Evolutionary conservation across 2,113 vertebrate species (phyloP), one percentile per base, ranked within the genome.

Genomic region (Cyanoramphus novaezelandiae): DNA sequence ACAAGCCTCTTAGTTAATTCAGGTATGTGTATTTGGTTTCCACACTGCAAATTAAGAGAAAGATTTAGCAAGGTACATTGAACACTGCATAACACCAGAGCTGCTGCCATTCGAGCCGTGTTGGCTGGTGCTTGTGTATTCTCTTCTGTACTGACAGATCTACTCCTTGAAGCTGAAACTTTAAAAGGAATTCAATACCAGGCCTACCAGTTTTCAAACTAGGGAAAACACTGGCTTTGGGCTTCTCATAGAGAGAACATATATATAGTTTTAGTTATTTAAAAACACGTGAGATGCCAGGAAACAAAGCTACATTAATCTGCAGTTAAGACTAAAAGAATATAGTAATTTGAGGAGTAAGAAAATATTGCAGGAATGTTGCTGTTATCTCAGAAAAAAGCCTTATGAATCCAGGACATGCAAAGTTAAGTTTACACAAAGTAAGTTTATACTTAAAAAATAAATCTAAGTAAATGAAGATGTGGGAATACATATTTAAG

Each of bases 351-450:
- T 2, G 17, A 94, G 65, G 31, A 63, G 28, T 65, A 77, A 81
- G 94, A 82, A 84, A 62, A 63, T 49, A 46, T 68, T 87, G 33
- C 21, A 79, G 19, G 17, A 84, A 75, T 76, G 65, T 70, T 77
- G 31, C 31, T 72, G 46, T 85, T 90, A 69, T 60, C 63, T 94
- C 57, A 76, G 47, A 93, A 85, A 4, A 13, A 76, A 89, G 33
- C 10, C 46, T 69, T 87, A 75, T 75, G 62, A 82, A 71, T 60
- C 33, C 39, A 82, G 57, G 39, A 76, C 35, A 50, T 37, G 39
- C 57, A 79, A 91, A 87, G 13, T 64, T 85, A 50, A 76, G 81
- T 82, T 82, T 79, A 78, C 31, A 71, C 17, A 85, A 59, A 83
- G 53, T 80, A 90, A 86, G 27, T 12, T 29, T 82, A 55, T 28